Conservation (phyloP, 2,888 invertebrate genomes). For the Empis stercorea region DNA sequence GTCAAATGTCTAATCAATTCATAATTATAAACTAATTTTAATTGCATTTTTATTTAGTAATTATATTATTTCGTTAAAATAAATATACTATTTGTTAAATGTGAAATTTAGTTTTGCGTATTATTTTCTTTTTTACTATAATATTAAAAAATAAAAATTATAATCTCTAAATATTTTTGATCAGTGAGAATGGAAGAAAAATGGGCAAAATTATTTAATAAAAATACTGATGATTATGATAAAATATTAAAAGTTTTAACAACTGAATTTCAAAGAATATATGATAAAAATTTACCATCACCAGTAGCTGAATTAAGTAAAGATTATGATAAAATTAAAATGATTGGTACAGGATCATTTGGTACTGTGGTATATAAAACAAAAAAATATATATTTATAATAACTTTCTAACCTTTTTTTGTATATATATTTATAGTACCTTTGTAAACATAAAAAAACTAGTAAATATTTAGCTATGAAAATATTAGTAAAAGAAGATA, state of each 20-base stretch:
- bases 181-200: background rate
- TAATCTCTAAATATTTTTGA: too few species aligned
- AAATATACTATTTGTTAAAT: too few species aligned
- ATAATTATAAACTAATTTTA: too few species aligned
- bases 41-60: too few species aligned
- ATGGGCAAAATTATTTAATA: background rate
- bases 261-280: conserved; percentile 43
- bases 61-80: too few species aligned
- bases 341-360: conserved; percentile 82
- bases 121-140: too few species aligned
- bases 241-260: conserved; percentile 40
- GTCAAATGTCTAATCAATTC: too few species aligned
- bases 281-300: conserved; percentile 30
- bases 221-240: conserved; percentile 20
- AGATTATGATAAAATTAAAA: conserved; percentile 62
- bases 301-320: conserved; percentile 38
- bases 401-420: too few species aligned
- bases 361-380: conserved; percentile 52
- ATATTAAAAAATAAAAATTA: too few species aligned
- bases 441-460: conserved; percentile 46
- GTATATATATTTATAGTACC: conserved; percentile 24
- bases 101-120: too few species aligned
- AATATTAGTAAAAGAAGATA: conserved; percentile 72
- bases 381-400: too few species aligned
- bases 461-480: conserved; percentile 71